phyloP scores from a whole-genome alignment of 2,888 invertebrate species.

The Ophion costatus region DNA sequence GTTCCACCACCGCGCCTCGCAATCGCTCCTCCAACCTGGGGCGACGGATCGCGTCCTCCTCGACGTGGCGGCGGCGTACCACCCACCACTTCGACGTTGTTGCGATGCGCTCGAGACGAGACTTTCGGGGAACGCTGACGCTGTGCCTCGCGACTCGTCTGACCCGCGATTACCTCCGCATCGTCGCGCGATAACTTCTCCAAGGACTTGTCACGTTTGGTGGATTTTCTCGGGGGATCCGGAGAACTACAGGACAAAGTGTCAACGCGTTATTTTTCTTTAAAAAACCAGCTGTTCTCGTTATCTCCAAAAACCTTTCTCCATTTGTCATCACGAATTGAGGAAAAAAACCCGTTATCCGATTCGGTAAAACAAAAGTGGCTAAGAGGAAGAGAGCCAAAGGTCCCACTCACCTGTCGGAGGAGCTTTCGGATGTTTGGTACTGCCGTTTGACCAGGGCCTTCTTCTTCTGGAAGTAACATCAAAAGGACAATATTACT shows the following conservation, averaged over 20 bases:
- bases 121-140: conserved; percentile 70
- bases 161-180: conserved; percentile 64
- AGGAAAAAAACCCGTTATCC: background rate
- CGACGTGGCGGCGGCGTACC: conserved; percentile 74
- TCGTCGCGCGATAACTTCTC: conserved; percentile 70
- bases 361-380: no score
- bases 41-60: conserved; percentile 68
- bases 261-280: background rate
- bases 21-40: conserved; percentile 68
- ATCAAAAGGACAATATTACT: conserved; percentile 68
- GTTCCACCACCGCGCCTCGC: conserved; percentile 60
- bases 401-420: conserved; percentile 84
- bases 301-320: background rate
- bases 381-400: background rate
- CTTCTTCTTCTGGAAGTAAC: conserved; percentile 85
- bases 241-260: conserved; percentile 73
- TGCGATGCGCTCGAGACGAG: conserved; percentile 72
- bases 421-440: conserved; percentile 85
- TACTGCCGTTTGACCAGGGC: conserved; percentile 85
- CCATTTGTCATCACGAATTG: background rate
- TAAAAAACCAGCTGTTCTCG: background rate
- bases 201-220: conserved; percentile 73
- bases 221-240: conserved; percentile 77
- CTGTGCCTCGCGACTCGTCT: conserved; percentile 66
- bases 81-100: conserved; percentile 73